Base-by-base conservation (phyloP, 2,113 vertebrate genomes). In the Dolichallabes microphthalmus region DNA sequence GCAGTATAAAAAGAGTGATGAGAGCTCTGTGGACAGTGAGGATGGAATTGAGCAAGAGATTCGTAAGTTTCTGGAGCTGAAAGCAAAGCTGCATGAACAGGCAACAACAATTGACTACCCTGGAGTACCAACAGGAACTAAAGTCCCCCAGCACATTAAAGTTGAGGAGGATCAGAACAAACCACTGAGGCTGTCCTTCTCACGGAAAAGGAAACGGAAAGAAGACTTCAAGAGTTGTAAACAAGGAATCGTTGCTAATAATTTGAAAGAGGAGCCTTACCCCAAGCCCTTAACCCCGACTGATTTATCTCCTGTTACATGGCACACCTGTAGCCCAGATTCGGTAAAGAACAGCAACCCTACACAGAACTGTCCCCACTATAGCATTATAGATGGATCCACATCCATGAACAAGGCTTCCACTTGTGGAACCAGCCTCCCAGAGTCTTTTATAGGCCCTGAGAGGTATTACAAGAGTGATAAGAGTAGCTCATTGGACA, bases 31-130 rank as follows among this genome's bases (percentile, higher is more conserved):
- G 87, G 98, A 99, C 86, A 99, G 98, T 0, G 97, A 97, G 4
- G 97, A 99, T 58, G 97, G 98, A 30, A 98, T 99, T 2, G 98
- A 99, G 88, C 97, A 95, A 87, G 98, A 99, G 90, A 99, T 99
- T 91, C 92, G 94, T 52, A 96, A 93, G 0, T 99, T 98, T 86
- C 90, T 99, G 77, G 98, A 97, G 82, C 94, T 95, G 86, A 99
- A 98, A 90, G 97, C 97, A 0, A 96, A 96, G 90, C 92, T 95
- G 0, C 94, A 95, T 81, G 91, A 91, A 77, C 90, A 94, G 84
- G 89, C 88, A 66, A 53, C 93, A 19, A 88, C 87, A 53, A 14
- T 82, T 80, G 79, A 52, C 27, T 55, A 84, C 17, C 30, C 84
- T 45, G 69, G 2, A 64, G 58, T 7, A 30, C 39, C 68, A 5